Evolutionary conservation across 2,888 invertebrate species (phyloP).

Genomic region (Cantharis nigra): DNA sequence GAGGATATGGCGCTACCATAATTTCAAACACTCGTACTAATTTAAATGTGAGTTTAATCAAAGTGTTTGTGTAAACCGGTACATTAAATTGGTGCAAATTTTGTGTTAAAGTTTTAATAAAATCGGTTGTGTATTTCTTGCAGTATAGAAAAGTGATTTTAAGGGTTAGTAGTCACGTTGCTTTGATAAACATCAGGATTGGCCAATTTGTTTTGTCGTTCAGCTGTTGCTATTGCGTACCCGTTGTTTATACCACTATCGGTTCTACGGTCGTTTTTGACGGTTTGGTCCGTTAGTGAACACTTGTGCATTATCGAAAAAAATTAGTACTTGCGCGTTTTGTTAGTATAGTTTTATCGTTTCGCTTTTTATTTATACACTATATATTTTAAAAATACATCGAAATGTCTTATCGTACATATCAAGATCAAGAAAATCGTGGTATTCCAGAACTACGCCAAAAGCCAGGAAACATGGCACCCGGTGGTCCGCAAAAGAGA

Average conservation of each 20-base stretch:
- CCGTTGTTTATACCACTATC: constrained; percentile 27
- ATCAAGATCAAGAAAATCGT: constrained; percentile 78
- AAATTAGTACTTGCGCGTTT: neutral
- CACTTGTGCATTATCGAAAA: neutral
- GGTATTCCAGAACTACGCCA: constrained; percentile 51
- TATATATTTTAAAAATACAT: constrained; percentile 20
- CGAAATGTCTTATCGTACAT: constrained; percentile 76
- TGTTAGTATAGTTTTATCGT: neutral
- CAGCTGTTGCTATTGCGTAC: constrained; percentile 37
- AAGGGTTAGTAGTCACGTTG: neutral
- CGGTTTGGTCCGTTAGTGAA: constrained; percentile 34
- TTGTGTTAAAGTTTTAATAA: neutral
- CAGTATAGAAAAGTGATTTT: neutral
- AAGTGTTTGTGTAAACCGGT: neutral
- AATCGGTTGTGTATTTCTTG: neutral
- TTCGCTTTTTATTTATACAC: constrained; percentile 3
- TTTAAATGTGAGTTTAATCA: neutral
- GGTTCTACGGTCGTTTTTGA: constrained; percentile 36
- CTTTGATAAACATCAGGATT: constrained; percentile 3
- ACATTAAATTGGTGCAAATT: neutral
- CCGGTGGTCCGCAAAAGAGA: constrained; percentile 60
- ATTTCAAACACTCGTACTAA: neutral
- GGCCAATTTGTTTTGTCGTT: constrained; percentile 17
- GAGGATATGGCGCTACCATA: neutral
- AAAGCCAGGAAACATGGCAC: constrained; percentile 60